Base-by-base conservation (phyloP, 2,797 vertebrate genomes). In the Macropodus opercularis region DNA sequence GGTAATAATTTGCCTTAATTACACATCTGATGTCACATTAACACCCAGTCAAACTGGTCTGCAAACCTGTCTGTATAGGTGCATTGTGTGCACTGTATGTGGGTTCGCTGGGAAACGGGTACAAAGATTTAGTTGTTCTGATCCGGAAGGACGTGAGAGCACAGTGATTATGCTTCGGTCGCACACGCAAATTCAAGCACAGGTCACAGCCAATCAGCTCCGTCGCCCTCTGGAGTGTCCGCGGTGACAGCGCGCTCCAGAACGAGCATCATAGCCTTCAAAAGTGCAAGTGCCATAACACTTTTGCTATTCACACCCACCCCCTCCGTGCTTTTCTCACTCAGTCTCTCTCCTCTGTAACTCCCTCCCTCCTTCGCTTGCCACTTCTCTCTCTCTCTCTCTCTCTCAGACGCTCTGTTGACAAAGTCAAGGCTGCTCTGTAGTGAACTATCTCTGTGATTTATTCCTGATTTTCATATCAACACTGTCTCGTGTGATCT, bases 371-470 rank as follows among this genome's bases (percentile, higher is more conserved):
- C 63, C 47, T 60, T 56, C 18, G 21, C 39, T 56, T 53, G 15
- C 41, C 56, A 24, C 41, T 64, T 15, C 42, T 38, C 42, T 43
- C 42, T 34, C 62, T n/a, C 51, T 19, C 36, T 39, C 61, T 40
- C 66, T 80, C 77, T 43, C 62, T 80, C 82, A 83, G 84, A 81
- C 42, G 60, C 79, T 81, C 80, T 81, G 72, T 86, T 90, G 85
- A 75, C 87, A 86, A 83, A 90, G 85, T 90, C 87, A 90, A 90
- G 89, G 91, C 90, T 91, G 84, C 89, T 69, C 79, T 82, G 77
- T 77, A 48, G 74, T 85, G 79, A 80, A 72, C 63, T 77, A 77
- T 79, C 79, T 73, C 78, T 78, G 68, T 91, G 89, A 92, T 92
- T 90, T 90, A 89, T 90, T 75, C 65, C 74, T 68, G 79, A 78